Evolutionary conservation across 2,113 vertebrate genomes (phyloP), one percentile per base, ranked within the genome.

Genomic region (Muntiacus reevesi): DNA sequence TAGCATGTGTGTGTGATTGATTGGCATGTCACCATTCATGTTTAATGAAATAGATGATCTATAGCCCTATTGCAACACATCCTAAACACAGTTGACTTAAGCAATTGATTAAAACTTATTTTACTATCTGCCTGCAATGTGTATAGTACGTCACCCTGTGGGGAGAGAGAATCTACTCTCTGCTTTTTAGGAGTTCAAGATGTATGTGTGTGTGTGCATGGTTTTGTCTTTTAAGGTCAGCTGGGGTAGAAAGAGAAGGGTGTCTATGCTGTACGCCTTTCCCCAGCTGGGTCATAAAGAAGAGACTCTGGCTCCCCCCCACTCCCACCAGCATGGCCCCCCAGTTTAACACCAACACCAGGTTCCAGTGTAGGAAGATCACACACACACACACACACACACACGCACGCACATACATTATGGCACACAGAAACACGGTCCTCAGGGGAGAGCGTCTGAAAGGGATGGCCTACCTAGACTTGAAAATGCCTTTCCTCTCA

Each of bases 401-500:
- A 78, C 74, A 45, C 64, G 36, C 64, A 40, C 7, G 9, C 25
- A 76, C 6, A 8, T 9, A 47, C 27, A 78, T 17, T 14, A 14
- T 64, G 74, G 36, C 40, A 47, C n/a, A 15, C 50, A 54, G 54
- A 87, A 40, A 23, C 8, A 17, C 3, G 23, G 43, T 59, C 21
- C 91, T 71, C 45, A 6, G 50, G 87, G 90, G 62, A 57, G n/a
- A 23, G 2, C 7, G 23, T 45, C 84, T 87, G 89, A 57, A 87
- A 82, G 33, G 74, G 19, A 40, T 40, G 45, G 62, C 59, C 52
- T 25, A 92, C 85, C 55, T 78, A 67, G 67, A 90, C 93, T 91
- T 82, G 64, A 87, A 94, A 86, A 57, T 50, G 74, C 43, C 67
- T 95, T 84, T 76, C 45, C 36, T 87, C 92, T 96, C 83, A 60